Conservation (phyloP, 1,140 invertebrate genomes). For the Subanguina moxae region DNA sequence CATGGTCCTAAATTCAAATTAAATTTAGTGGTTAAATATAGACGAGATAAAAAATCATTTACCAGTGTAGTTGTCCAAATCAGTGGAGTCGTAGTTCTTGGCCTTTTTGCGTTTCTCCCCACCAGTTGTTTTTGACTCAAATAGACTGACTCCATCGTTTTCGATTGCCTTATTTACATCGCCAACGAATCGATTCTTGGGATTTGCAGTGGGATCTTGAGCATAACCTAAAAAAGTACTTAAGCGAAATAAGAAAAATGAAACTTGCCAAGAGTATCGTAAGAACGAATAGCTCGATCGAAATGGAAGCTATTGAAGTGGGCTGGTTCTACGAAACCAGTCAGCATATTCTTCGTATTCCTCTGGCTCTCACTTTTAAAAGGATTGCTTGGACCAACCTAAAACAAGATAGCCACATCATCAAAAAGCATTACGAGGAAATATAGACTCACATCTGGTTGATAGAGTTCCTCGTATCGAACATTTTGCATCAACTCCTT, state of each 20-base stretch:
- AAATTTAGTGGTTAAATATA: background rate
- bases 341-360: slow-evolving; percentile 76
- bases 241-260: background rate
- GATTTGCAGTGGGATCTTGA: slow-evolving; percentile 81
- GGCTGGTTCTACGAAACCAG: slow-evolving; percentile 88
- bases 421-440: background rate
- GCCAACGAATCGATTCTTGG: slow-evolving; percentile 58
- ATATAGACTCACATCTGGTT: slow-evolving; percentile 66
- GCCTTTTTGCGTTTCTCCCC: slow-evolving; percentile 79
- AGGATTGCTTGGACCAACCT: slow-evolving; percentile 55
- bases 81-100: slow-evolving; percentile 81
- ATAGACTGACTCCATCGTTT: slow-evolving; percentile 44
- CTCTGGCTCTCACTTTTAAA: slow-evolving; percentile 53
- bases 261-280: slow-evolving; percentile 67
- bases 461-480: slow-evolving; percentile 89
- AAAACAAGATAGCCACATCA: slow-evolving; percentile 4
- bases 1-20: slow-evolving; percentile 72
- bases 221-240: slow-evolving; percentile 69
- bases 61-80: slow-evolving; percentile 74
- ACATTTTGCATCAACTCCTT: slow-evolving; percentile 84
- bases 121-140: slow-evolving; percentile 56
- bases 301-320: slow-evolving; percentile 96
- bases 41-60: no score
- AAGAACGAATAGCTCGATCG: slow-evolving; percentile 92
- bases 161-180: slow-evolving; percentile 47